phyloP scores from a whole-genome alignment of 2,888 invertebrate genomes.

The Conistra vaccinii region DNA sequence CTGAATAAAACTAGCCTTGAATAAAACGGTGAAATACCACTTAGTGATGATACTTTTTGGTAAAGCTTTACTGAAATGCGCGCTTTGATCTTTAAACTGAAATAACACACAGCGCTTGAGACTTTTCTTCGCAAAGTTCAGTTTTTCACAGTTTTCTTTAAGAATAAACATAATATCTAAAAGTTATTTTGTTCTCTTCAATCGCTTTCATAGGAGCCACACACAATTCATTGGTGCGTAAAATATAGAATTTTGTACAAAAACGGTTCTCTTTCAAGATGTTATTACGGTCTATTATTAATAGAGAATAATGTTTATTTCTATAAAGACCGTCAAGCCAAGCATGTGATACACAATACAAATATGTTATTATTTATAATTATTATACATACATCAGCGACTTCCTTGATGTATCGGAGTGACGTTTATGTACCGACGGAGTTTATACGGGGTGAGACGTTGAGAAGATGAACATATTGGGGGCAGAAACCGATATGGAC shows the following conservation, averaged over 20 bases:
- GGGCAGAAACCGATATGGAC: background rate
- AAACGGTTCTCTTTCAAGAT: slow-evolving; percentile 76
- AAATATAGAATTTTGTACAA: slow-evolving; percentile 82
- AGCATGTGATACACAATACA: slow-evolving; percentile 51
- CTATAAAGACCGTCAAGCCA: slow-evolving; percentile 66
- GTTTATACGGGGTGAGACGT: background rate
- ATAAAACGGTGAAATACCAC: background rate
- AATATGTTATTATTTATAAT: slow-evolving; percentile 56
- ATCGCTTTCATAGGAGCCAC: slow-evolving; percentile 66
- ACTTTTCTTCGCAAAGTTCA: too few relatives aligned
- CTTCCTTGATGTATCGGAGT: slow-evolving; percentile 44
- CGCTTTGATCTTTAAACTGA: background rate
- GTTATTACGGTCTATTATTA: slow-evolving; percentile 74
- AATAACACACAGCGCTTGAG: background rate
- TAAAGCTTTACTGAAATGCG: background rate
- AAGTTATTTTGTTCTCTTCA: background rate
- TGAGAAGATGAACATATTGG: background rate
- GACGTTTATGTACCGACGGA: slow-evolving; percentile 51
- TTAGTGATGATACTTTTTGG: background rate
- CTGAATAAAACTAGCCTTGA: too few relatives aligned
- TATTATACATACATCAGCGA: slow-evolving; percentile 48
- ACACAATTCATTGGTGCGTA: slow-evolving; percentile 72
- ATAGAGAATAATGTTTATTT: slow-evolving; percentile 78
- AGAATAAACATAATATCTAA: too few relatives aligned
- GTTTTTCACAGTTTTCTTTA: background rate